Conservation (phyloP, 1,140 invertebrate species). For the Nomia melanderi region DNA sequence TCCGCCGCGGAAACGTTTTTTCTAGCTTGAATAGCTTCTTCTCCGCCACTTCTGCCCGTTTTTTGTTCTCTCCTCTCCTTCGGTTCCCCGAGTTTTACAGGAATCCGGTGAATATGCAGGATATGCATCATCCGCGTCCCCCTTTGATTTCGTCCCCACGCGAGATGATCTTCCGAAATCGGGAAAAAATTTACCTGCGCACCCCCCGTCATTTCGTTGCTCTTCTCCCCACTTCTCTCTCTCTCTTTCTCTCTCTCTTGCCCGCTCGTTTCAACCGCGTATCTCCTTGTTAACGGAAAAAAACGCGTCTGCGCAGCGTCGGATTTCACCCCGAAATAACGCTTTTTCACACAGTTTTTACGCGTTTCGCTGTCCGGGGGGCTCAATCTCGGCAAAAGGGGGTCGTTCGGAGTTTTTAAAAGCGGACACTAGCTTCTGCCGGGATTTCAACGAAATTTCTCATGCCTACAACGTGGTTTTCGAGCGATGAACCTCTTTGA, state of each 20-base stretch:
- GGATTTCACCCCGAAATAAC: conserved; percentile 80
- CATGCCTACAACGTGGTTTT: conserved; percentile 49
- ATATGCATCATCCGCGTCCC: conserved; percentile 70
- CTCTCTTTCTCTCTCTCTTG: conserved; percentile 42
- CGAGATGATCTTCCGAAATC: conserved; percentile 64
- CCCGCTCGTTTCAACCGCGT: conserved; percentile 38
- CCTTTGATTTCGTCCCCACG: conserved; percentile 59
- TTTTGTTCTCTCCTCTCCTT: conserved; percentile 65
- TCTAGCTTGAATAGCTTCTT: conserved; percentile 58
- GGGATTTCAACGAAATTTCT: conserved; percentile 72
- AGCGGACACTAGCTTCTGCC: conserved; percentile 25
- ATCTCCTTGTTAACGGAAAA: conserved; percentile 41
- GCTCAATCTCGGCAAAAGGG: conserved; percentile 37
- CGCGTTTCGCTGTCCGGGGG: conserved; percentile 55
- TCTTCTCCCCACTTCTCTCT: too few species aligned
- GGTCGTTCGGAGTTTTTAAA: conserved; percentile 33
- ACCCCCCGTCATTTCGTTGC: conserved; percentile 64
- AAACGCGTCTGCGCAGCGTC: conserved; percentile 68
- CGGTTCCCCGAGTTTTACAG: conserved; percentile 72
- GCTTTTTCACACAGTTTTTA: conserved; percentile 81
- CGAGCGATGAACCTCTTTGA: not conserved
- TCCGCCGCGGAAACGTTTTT: conserved; percentile 21
- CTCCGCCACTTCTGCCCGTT: conserved; percentile 41
- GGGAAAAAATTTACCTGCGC: conserved; percentile 77
- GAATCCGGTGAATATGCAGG: conserved; percentile 79